A percentile compares a stretch with the other conserved stretches of the same genome.
Conservation (phyloP, 2,888 invertebrate species). For the Amphimallon solstitiale region DNA sequence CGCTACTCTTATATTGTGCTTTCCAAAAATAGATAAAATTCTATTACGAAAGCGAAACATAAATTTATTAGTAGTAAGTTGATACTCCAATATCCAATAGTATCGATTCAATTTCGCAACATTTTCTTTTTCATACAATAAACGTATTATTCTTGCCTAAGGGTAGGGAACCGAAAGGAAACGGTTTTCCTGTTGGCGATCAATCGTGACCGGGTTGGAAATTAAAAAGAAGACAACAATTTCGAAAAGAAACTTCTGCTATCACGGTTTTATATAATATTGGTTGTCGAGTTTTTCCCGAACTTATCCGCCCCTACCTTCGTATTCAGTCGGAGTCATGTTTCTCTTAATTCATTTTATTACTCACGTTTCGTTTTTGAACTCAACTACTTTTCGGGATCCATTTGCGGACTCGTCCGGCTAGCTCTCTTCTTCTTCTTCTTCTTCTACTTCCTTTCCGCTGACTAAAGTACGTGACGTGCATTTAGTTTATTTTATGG, state of each 20-base stretch:
- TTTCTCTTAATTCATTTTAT: conserved; percentile 31
- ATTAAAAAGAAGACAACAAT: conserved; percentile 20
- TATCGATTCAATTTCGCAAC: conserved; percentile 16
- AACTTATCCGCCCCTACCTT: neutral
- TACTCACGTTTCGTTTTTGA: conserved; percentile 29
- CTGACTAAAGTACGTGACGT: conserved; percentile 14
- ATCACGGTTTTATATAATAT: conserved; percentile 11
- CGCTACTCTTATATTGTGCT: too few relatives aligned
- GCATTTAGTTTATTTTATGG: conserved; percentile 23
- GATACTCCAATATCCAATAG: conserved; percentile 17
- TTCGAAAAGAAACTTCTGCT: neutral
- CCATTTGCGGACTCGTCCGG: conserved; percentile 15
- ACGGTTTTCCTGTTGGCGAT: conserved; percentile 7
- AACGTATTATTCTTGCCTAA: conserved; percentile 13
- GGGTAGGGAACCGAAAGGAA: neutral
- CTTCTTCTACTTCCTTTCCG: too few relatives aligned
- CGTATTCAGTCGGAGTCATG: conserved; percentile 8
- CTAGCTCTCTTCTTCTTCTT: neutral
- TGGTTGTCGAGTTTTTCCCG: neutral
- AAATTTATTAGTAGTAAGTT: conserved; percentile 22
- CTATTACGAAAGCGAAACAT: neutral
- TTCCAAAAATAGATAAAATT: too few relatives aligned
- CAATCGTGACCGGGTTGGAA: conserved; percentile 24
- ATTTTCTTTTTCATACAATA: conserved; percentile 10
- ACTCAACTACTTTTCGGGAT: conserved; percentile 23